Evolutionary conservation across 2,888 invertebrate genomes (phyloP), one percentile per base, ranked within the genome.

Genomic region (Xestia c-nigrum): DNA sequence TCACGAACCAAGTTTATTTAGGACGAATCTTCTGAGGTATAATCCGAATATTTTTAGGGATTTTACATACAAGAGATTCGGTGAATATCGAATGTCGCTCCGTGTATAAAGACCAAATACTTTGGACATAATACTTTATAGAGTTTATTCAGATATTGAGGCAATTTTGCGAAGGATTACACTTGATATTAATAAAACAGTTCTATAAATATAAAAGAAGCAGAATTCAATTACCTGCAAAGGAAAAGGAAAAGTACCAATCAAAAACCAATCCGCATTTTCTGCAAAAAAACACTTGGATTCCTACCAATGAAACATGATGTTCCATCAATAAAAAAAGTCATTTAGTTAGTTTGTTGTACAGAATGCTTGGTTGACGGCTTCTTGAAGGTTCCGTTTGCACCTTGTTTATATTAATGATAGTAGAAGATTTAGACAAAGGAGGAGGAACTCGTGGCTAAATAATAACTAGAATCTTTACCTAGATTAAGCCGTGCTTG

Each of bases 1-100:
- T 65, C 64, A 16, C 31, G 9, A 19, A 38, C 40, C 14, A 67
- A 70, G 69, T 83, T 83, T 83, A 63, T 66, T 83, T 70, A 78
- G 79, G 72, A 79, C 38, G 46, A 31, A 63, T 61, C 38, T 75
- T 59, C 77, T 65, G 52, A 52, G 50, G 55, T 43, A 16, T 6
- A 63, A 70, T 38, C 47, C 50, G 31, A 52, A 46, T 24, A 55
- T 66, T 76, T 69, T 72, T 47, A 38, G 40, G 21, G 38, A 59
- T 47, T 59, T 21, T 24, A 63, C 59, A 50, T 67, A 71, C 63
- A 67, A n/a, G 24, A 21, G 55, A 12, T 40, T 57, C n/a, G 7
- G 67, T 59, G 43, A 79, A 79, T 79, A 65, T 38, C 14, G 19
- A 69, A 61, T 66, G 38, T 72, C 57, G 14, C 16, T 46, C 38